Base-by-base conservation (phyloP, 2,888 invertebrate species). In the Carabus problematicus region DNA sequence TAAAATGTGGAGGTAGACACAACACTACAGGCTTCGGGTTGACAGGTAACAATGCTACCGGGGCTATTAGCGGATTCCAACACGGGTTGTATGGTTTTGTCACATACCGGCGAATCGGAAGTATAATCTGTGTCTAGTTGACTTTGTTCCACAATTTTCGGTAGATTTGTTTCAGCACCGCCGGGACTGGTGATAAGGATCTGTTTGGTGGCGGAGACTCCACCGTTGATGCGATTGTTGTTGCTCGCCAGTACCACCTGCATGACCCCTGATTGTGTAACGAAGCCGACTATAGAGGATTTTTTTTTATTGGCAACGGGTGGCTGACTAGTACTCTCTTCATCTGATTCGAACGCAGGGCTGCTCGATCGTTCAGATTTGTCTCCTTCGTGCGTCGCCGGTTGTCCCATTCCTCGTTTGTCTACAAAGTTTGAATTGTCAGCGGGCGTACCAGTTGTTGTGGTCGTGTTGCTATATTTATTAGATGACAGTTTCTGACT, bases 261-360 rank as follows among this genome's bases (percentile, higher is more conserved):
- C 0, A 85, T 77, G n/a, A 83, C 84, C 52, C 89, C 89, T 1
- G 89, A 87, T 77, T 91, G 90, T 75, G 88, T 88, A 0, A 91
- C 87, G 71, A 91, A 84, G 54, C 90, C 91, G 0, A 88, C 90
- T 8, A 90, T 84, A 0, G 89, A 89, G 0, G 89, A 87, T 54
- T 89, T 83, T 52, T 73, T 73, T 12, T 61, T 52, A 16, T 59
- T 58, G 16, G 55, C 42, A 14, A 56, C 72, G 40, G 66, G 61
- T 59, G 68, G 72, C 18, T 70, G 70, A 72, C 86, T 88, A 0
- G 89, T 89, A 72, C 92, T 91, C 77, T 97, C 97, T 72, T 97
- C 96, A 78, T 97, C 97, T 0, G 97, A 97, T 76, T 97, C 97
- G 79, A 97, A 97, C 0, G 95, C 95, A 0, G 95, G 89, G 79